Evolutionary conservation across 1,140 invertebrate genomes (phyloP).

Genomic region (Eumeta japonica): DNA sequence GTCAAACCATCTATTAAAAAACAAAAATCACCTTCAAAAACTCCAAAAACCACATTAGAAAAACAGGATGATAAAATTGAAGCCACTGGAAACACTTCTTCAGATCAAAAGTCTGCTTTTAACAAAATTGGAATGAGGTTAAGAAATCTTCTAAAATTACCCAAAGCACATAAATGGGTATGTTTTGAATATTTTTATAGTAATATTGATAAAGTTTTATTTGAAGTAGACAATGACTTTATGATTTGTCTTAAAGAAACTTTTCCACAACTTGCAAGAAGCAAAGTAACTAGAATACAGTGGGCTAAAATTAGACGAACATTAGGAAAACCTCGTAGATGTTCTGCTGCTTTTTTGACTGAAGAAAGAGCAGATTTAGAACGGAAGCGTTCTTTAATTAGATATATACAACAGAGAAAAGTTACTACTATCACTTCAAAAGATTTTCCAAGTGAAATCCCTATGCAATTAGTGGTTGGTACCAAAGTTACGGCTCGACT

Average conservation of each 20-base stretch:
- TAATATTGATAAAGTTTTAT: slow-evolving; percentile 92
- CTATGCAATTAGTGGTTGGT: slow-evolving; percentile 92
- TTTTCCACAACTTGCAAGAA: slow-evolving; percentile 88
- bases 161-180: slow-evolving; percentile 98
- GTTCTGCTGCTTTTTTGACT: slow-evolving; percentile 91
- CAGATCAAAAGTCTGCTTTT: slow-evolving; percentile 75
- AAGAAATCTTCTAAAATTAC: slow-evolving; percentile 94
- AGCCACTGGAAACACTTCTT: slow-evolving; percentile 46
- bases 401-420: slow-evolving; percentile 92
- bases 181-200: slow-evolving; percentile 99
- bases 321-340: slow-evolving; percentile 96
- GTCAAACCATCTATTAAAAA: slow-evolving; percentile 48
- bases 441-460: slow-evolving; percentile 94
- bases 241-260: slow-evolving; percentile 90
- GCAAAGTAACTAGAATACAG: slow-evolving; percentile 83
- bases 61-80: slow-evolving; percentile 35
- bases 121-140: slow-evolving; percentile 88
- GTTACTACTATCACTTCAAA: slow-evolving; percentile 76
- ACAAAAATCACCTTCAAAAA: slow-evolving; percentile 45
- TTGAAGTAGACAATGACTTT: slow-evolving; percentile 96
- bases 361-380: slow-evolving; percentile 91
- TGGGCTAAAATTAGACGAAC: slow-evolving; percentile 94
- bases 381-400: slow-evolving; percentile 87
- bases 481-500: slow-evolving; percentile 93
- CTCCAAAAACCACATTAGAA: slow-evolving; percentile 31